phyloP scores from a whole-genome alignment of 2,888 invertebrate genomes.

The Cephus sareptanus region DNA sequence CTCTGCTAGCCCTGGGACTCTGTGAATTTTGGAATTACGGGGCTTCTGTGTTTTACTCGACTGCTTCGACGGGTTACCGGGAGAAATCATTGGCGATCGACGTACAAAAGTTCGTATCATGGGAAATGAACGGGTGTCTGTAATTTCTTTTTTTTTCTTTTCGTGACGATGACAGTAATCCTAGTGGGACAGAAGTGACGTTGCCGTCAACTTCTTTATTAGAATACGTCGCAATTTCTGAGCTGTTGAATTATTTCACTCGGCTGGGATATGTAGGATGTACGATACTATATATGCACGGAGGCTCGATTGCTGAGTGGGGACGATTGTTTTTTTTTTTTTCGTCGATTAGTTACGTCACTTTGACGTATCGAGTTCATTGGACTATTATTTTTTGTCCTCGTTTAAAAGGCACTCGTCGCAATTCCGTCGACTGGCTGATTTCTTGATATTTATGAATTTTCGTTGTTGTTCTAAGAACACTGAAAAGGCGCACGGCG shows the following conservation, averaged over 20 bases:
- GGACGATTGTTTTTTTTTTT: background rate
- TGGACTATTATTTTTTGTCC: background rate
- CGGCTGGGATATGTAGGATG: background rate
- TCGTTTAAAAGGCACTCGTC: background rate
- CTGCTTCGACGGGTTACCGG: background rate
- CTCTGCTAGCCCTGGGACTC: background rate
- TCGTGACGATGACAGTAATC: background rate
- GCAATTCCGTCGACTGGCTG: background rate
- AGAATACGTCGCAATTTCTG: constrained; percentile 16
- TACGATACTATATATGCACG: background rate
- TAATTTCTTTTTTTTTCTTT: constrained; percentile 16
- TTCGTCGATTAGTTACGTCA: background rate
- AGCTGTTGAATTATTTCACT: background rate
- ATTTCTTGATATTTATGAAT: background rate
- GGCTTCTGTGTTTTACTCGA: background rate
- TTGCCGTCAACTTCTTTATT: constrained; percentile 33
- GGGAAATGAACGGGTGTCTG: constrained; percentile 27
- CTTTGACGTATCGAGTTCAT: background rate
- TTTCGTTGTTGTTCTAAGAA: background rate
- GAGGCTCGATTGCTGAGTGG: background rate
- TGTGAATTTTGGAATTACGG: background rate
- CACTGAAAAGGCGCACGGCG: background rate
- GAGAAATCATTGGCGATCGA: background rate
- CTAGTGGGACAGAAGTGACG: background rate
- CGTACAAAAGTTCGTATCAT: background rate